Evolutionary conservation across 2,797 vertebrate genomes (phyloP), one percentile per base, ranked within the genome.

Genomic region (Ptychadena robeensis): DNA sequence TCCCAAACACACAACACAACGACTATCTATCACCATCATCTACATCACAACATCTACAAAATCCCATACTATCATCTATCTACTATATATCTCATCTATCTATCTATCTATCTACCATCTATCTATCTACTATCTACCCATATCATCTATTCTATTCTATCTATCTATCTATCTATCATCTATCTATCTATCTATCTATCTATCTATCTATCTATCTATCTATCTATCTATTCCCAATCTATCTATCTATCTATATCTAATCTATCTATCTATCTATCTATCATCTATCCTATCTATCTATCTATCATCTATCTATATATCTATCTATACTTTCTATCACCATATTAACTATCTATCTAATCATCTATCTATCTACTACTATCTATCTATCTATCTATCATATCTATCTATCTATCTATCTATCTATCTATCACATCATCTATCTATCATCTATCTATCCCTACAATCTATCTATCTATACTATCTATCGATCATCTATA

Each of bases 381-480:
- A 11, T 31, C 63, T 3, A 31, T 64, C 61, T 30, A 12, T 64
- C 27, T n/a, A 30, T 64, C 61, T 31, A 31, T 65, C 63, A 5
- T n/a, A 0, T 65, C 27, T 67, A 18, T 67, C 65, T 14, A 34
- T 34, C 32, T 35, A 67, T 67, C 65, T 67, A 34, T 34, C 31
- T 66, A 34, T 22, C 10, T 27, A 53, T 53, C 48, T 53, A 6
- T 22, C 30, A 37, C 37, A 37, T 34, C 38, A 69, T 69, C 34
- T 69, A 69, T 69, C 32, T 69, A 69, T 38, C 67, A 38, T 69
- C 67, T 32, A 69, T 38, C 67, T 69, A 69, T 69, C 67, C 25
- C n/a, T n/a, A n/a, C n/a, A n/a, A 67, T 35, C 32, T 67, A 67
- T 35, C 65, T 67, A 31, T 67, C 31, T 34, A 34, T 22, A 4